A percentile compares a stretch with the other conserved stretches of the same genome.
Conservation (phyloP, 2,113 vertebrate species). For the Triplophysa tibetana region DNA sequence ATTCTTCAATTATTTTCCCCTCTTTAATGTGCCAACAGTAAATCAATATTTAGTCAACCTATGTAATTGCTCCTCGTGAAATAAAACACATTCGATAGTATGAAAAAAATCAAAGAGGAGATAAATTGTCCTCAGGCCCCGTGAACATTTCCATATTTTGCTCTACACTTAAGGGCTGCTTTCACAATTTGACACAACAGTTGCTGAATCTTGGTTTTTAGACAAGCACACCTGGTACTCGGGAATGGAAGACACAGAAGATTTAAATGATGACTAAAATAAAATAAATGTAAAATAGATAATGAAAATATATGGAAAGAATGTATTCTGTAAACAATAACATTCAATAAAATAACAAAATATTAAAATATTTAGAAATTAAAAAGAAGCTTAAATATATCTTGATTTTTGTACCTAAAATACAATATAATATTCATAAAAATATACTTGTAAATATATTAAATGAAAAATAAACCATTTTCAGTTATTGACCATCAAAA, state of each 20-base stretch:
- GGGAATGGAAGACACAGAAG: constrained; percentile 56
- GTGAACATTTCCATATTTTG: constrained; percentile 70
- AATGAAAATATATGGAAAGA: too few species aligned
- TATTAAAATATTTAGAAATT: too few species aligned
- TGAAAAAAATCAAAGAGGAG: constrained; percentile 75
- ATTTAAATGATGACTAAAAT: background rate
- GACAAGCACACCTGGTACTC: constrained; percentile 67
- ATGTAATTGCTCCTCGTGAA: constrained; percentile 74
- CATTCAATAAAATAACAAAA: too few species aligned
- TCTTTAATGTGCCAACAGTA: constrained; percentile 77
- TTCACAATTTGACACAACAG: constrained; percentile 71
- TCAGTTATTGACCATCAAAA: too few species aligned
- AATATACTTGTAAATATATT: too few species aligned
- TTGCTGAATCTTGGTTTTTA: constrained; percentile 51
- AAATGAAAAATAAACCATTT: too few species aligned
- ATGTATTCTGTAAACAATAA: too few species aligned
- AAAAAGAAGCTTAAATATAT: too few species aligned
- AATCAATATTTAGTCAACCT: constrained; percentile 77
- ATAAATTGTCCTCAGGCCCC: constrained; percentile 65
- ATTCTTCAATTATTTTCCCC: constrained; percentile 78
- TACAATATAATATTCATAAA: too few species aligned
- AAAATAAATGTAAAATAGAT: too few species aligned
- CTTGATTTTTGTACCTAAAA: too few species aligned
- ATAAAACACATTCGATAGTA: constrained; percentile 67
- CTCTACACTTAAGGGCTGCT: constrained; percentile 71